These are phyloP conservation scores for Rotaria sp. DNA, from an alignment of 2,888 invertebrate species.

Conservation along the genomic window DNA sequence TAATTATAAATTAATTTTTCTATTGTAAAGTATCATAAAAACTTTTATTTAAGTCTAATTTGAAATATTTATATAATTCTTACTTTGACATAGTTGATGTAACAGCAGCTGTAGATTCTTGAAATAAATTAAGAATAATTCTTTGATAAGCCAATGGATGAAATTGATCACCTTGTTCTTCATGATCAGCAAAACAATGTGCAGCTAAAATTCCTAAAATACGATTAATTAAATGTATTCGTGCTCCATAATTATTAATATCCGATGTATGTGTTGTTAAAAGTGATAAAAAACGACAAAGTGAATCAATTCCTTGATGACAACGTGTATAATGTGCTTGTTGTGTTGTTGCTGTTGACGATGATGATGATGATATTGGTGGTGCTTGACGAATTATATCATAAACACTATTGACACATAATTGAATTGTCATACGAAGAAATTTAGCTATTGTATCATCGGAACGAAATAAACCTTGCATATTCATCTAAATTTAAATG, in stretches of 20 bases:
- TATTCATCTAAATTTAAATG: conserved; percentile 70
- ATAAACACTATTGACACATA: conserved; percentile 29
- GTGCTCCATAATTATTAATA: neutral
- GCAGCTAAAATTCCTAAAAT: neutral
- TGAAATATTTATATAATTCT: too few relatives aligned
- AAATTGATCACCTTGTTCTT: conserved; percentile 28
- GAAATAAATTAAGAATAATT: conserved; percentile 86
- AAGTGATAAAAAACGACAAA: conserved; percentile 26
- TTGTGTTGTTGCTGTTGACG: neutral
- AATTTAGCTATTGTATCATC: conserved; percentile 93
- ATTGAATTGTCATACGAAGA: conserved; percentile 64
- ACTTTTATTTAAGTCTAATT: too few relatives aligned
- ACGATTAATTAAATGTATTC: conserved; percentile 23
- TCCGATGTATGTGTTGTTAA: conserved; percentile 25
- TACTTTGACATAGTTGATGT: neutral
- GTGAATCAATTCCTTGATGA: conserved; percentile 9
- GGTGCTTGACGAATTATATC: neutral
- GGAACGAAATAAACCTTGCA: conserved; percentile 86
- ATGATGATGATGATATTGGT: neutral
- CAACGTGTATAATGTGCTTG: conserved; percentile 19
- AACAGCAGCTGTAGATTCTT: conserved; percentile 64
- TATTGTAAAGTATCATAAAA: too few relatives aligned
- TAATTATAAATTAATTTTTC: too few relatives aligned
- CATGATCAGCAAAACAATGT: conserved; percentile 23
- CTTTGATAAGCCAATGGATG: conserved; percentile 68